phyloP scores from a whole-genome alignment of 2,797 vertebrate genomes.

The Liasis olivaceus region DNA sequence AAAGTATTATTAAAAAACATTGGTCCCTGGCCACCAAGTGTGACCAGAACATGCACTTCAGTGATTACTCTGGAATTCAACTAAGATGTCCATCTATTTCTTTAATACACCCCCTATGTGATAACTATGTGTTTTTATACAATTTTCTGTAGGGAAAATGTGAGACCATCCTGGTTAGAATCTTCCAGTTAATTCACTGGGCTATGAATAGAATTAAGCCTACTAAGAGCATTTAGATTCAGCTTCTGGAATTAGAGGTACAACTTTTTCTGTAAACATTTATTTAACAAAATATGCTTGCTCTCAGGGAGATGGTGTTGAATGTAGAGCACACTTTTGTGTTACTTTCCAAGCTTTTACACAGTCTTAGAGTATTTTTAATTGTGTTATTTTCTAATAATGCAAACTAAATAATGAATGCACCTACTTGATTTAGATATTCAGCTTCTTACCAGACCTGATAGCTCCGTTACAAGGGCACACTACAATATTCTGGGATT shows the following conservation, averaged over 20 bases:
- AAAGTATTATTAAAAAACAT: background rate
- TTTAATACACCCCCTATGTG: background rate
- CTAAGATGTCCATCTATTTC: background rate
- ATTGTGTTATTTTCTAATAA: background rate
- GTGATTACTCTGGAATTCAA: background rate
- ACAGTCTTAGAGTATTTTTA: background rate
- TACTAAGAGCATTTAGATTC: background rate
- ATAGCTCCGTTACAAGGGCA: background rate
- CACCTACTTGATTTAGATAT: background rate
- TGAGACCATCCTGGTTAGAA: background rate
- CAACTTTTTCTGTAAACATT: background rate
- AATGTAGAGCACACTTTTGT: background rate
- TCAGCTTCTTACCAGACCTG: background rate
- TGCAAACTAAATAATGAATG: background rate
- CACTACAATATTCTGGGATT: background rate
- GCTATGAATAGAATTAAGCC: background rate
- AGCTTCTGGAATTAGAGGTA: background rate
- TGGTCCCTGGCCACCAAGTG: background rate
- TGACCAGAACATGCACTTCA: background rate
- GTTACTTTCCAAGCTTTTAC: background rate
- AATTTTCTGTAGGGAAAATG: background rate
- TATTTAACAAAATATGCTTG: background rate
- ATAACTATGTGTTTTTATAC: background rate
- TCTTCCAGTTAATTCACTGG: background rate
- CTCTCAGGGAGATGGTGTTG: background rate